Percentiles rank a stretch among this genome's conserved stretches.
These are phyloP conservation scores for Aphidius colemani DNA, from an alignment of 2,888 invertebrate genomes.

Conservation along the genomic window DNA sequence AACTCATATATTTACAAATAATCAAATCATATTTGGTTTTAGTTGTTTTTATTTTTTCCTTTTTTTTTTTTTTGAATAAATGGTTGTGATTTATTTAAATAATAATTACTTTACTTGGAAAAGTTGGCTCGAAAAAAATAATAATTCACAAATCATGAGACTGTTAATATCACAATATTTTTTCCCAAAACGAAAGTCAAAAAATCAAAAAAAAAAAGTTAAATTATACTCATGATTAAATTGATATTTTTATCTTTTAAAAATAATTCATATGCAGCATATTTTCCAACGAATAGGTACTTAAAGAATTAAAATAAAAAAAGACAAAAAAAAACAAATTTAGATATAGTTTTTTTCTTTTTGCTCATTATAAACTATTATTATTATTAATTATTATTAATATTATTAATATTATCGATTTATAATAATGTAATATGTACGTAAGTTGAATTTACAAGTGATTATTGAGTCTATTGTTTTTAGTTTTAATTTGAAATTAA, in stretches of 20 bases:
- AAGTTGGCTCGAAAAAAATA: not conserved
- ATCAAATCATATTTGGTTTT: not conserved
- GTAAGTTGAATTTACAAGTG: too few species aligned
- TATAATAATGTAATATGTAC: too few species aligned
- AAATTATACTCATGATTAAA: not conserved
- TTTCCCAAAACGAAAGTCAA: not conserved
- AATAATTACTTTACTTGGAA: conserved; percentile 1
- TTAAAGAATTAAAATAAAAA: too few species aligned
- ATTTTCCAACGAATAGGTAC: too few species aligned
- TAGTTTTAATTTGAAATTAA: too few species aligned
- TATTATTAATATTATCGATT: too few species aligned
- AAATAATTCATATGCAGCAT: not conserved
- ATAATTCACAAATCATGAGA: conserved; percentile 19
- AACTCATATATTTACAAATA: not conserved
- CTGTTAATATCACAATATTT: conserved; percentile 23
- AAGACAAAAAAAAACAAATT: too few species aligned
- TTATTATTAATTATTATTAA: too few species aligned
- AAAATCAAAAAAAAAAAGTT: not conserved
- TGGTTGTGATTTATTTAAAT: not conserved
- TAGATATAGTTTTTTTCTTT: too few species aligned
- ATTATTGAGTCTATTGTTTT: too few species aligned
- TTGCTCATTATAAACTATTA: too few species aligned
- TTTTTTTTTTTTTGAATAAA: not conserved
- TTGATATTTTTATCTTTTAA: not conserved
- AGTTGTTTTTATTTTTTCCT: not conserved